Percentiles rank a stretch among this genome's conserved stretches.
Evolutionary conservation across 23 tunicate genomes (phyloP).

Genomic region (Aplidium turbinatum): DNA sequence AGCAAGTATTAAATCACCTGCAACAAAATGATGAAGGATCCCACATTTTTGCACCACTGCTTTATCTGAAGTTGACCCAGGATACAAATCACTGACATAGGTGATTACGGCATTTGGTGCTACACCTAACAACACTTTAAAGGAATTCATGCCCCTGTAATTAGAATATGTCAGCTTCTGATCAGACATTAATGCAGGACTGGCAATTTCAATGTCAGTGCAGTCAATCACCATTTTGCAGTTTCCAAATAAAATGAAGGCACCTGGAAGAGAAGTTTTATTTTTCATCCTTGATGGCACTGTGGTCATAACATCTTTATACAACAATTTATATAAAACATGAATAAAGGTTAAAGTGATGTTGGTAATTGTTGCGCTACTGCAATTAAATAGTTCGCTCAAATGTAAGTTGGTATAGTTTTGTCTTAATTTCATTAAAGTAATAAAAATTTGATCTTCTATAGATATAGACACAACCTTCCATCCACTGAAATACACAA

Average conservation of each 20-base stretch:
- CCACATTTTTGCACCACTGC: slow-evolving; percentile 4
- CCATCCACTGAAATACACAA: not conserved
- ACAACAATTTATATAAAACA: not conserved
- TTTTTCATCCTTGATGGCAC: slow-evolving; percentile 2
- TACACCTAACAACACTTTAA: not conserved
- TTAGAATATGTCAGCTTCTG: not conserved
- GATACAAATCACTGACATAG: not conserved
- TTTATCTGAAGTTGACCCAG: not conserved
- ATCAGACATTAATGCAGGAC: not conserved
- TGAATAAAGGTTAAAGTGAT: not conserved
- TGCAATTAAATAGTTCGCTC: not conserved
- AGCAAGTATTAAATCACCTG: slow-evolving; percentile 16
- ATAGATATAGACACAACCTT: not conserved
- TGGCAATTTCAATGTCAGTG: not conserved
- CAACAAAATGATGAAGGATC: slow-evolving; percentile 4
- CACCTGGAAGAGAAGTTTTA: not conserved
- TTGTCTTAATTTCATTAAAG: slow-evolving; percentile 4
- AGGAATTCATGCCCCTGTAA: slow-evolving; percentile 1
- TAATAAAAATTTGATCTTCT: slow-evolving; percentile 14
- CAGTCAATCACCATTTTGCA: slow-evolving; percentile 1
- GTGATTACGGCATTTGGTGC: slow-evolving; percentile 10
- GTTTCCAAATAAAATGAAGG: not conserved
- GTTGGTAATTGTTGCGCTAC: not conserved
- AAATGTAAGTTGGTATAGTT: slow-evolving; percentile 5
- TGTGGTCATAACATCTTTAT: not conserved